Base-by-base conservation (phyloP, 2,113 vertebrate species). In the Phalacrocorax aristotelis region DNA sequence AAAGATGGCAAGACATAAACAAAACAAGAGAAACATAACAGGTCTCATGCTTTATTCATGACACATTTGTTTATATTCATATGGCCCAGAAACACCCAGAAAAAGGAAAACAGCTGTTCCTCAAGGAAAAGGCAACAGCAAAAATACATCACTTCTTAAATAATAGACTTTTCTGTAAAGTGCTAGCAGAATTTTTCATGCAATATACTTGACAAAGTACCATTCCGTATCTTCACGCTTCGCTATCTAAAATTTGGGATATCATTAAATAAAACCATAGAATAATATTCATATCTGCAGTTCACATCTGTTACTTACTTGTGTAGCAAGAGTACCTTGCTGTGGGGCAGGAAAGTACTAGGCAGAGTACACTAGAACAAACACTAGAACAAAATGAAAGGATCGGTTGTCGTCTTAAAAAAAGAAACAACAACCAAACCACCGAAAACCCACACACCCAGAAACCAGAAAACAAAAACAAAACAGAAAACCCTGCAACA, bases 31-130 rank as follows among this genome's bases (percentile, higher is more conserved):
- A 38, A 94, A 40, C 32, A 27, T 66, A 92, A 83, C 69, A 71
- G 89, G 52, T 94, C 57, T 95, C 81, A 89, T 95, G 65, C 89
- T 95, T 95, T 91, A 96, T 95, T 93, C 76, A 84, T 96, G 42
- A 87, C 69, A 78, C 38, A 36, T 65, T 93, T 95, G 78, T 95
- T 96, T 85, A 87, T 80, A 72, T 95, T 89, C 74, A 34, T 92
- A n/a, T 40, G 57, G 89, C 68, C 51, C 34, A 82, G 82, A 58
- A 94, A 77, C 40, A 77, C 32, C 44, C n/a, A 85, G 92, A 21
- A 42, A 96, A 80, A 84, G n/a, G 48, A 79, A 92, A 95, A 69
- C 87, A 87, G 58, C 91, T 95, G 87, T 26, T 96, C 17, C 74
- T 94, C 40, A 65, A 75, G 22, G 13, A 77, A 72, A 61, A 85